Evolutionary conservation across 1,140 invertebrate genomes (phyloP).

Genomic region (Pseudomyrmex gracilis): DNA sequence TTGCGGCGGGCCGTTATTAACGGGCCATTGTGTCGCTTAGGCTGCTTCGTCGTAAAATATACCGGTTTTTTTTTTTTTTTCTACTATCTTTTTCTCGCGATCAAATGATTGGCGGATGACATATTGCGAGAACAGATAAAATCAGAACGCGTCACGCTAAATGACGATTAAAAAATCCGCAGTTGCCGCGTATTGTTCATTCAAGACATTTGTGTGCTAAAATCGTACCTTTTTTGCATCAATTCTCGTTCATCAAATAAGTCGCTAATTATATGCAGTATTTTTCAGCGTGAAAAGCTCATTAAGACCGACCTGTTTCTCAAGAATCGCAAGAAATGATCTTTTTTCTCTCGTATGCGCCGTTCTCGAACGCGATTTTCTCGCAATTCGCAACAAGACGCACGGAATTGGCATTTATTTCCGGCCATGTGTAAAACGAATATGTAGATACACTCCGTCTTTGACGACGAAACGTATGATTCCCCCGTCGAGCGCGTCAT

Average conservation of each 20-base stretch:
- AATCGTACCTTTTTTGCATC: too few species aligned
- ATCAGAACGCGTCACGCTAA: not conserved
- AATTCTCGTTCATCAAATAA: too few species aligned
- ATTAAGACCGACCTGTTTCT: not conserved
- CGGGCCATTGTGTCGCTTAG: conserved; percentile 29
- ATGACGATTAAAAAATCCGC: not conserved
- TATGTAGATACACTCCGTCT: not conserved
- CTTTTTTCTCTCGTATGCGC: conserved; percentile 1
- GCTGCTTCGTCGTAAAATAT: conserved; percentile 11
- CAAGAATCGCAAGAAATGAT: not conserved
- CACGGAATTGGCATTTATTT: not conserved
- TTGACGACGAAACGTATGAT: not conserved
- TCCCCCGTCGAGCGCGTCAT: not conserved
- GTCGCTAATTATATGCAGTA: too few species aligned
- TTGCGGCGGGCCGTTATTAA: conserved; percentile 20
- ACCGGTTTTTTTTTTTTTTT: not conserved
- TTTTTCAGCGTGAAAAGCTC: too few species aligned
- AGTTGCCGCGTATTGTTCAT: not conserved
- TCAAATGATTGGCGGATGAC: not conserved
- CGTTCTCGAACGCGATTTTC: not conserved
- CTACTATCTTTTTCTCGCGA: conserved; percentile 8
- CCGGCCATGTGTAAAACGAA: not conserved
- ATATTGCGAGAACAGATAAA: not conserved
- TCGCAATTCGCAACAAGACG: too few species aligned
- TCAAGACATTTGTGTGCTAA: too few species aligned